phyloP scores from a whole-genome alignment of 1,140 invertebrate species.

The Dinothrombium tinctorium region DNA sequence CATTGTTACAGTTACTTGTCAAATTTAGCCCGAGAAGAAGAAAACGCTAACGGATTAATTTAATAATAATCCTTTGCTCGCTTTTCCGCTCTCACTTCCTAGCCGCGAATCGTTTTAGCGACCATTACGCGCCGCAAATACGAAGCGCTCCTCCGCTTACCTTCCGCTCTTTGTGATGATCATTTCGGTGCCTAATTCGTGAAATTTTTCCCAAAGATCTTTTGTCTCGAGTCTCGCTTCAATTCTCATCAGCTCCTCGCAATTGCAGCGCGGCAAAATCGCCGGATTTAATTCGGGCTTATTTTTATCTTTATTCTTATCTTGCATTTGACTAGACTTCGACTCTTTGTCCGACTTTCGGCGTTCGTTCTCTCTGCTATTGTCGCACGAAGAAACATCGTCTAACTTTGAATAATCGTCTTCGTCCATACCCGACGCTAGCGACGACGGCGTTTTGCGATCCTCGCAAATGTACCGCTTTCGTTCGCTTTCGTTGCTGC shows the following conservation, averaged over 20 bases:
- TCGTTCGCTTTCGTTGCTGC: too few relatives aligned
- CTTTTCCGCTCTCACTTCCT: too few relatives aligned
- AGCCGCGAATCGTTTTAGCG: too few relatives aligned
- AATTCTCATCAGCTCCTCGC: conserved; percentile 39
- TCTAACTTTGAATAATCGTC: background rate
- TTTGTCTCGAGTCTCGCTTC: conserved; percentile 70
- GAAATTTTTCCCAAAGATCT: conserved; percentile 80
- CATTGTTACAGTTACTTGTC: too few relatives aligned
- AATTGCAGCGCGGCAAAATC: conserved; percentile 28
- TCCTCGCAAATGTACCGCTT: background rate
- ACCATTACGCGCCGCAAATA: too few relatives aligned
- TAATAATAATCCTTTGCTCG: too few relatives aligned
- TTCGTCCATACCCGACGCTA: background rate
- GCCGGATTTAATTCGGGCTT: conserved; percentile 8
- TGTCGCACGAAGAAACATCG: background rate
- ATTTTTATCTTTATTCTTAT: conserved; percentile 1
- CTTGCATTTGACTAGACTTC: background rate
- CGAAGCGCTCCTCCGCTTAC: too few relatives aligned
- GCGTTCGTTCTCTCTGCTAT: background rate
- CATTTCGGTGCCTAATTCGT: conserved; percentile 90
- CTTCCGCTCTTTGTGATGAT: conserved; percentile 98
- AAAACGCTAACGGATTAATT: too few relatives aligned
- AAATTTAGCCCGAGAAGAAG: too few relatives aligned
- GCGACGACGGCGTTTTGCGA: background rate
- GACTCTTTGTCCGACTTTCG: background rate